Percentiles rank a stretch among this genome's conserved stretches.
phyloP scores from a whole-genome alignment of 2,888 invertebrate genomes.

The Neoaliturus tenellus region DNA sequence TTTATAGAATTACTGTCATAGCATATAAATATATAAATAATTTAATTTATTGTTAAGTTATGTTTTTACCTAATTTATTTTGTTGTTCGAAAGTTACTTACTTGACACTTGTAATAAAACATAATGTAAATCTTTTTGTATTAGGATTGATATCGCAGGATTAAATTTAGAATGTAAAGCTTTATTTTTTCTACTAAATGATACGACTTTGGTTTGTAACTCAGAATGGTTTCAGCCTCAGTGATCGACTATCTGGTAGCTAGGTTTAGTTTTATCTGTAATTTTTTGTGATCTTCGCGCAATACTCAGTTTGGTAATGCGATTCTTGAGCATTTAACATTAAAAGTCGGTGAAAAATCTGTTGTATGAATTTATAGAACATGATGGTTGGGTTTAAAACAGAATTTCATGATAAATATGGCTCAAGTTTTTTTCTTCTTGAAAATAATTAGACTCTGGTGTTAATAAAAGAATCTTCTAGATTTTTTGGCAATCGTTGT shows the following conservation, averaged over 20 bases:
- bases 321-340: neutral
- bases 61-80: conserved; percentile 48
- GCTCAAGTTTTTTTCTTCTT: neutral
- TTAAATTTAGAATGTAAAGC: conserved; percentile 42
- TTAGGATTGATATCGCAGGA: conserved; percentile 28
- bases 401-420: neutral
- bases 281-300: conserved; percentile 1
- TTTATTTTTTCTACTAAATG: conserved; percentile 46
- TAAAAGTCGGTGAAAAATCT: neutral
- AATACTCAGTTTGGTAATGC: conserved; percentile 1
- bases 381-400: neutral
- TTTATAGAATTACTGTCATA: conserved; percentile 39
- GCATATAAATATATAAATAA: conserved; percentile 39
- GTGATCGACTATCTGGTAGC: neutral
- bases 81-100: conserved; percentile 40
- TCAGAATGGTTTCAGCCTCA: neutral
- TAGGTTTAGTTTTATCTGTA: neutral
- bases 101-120: conserved; percentile 39
- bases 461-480: neutral
- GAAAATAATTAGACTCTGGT: neutral
- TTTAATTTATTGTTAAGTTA: conserved; percentile 50
- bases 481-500: neutral
- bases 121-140: conserved; percentile 52
- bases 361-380: neutral
- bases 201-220: conserved; percentile 8